A percentile compares a stretch with the other conserved stretches of the same genome.
Conservation (phyloP, 2,113 vertebrate species). For the Mormoops blainvillei region DNA sequence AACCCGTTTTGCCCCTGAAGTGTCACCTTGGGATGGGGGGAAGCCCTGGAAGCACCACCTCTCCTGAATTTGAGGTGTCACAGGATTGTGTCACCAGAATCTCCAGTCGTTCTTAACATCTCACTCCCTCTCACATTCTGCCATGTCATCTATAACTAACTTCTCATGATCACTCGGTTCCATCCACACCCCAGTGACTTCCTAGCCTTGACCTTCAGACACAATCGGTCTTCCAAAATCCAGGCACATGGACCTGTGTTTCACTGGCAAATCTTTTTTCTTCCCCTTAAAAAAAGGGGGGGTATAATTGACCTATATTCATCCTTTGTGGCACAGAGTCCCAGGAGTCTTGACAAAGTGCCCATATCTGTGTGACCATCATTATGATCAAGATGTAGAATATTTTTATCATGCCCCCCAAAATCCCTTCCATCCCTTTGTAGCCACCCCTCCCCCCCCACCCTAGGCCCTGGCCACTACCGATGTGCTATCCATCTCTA, state of each 20-base stretch:
- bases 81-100: background rate
- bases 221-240: background rate
- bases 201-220: no score
- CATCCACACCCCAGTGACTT: background rate
- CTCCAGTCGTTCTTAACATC: background rate
- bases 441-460: no score
- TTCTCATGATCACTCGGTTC: background rate
- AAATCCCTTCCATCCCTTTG: no score
- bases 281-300: background rate
- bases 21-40: background rate
- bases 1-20: background rate
- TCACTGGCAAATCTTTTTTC: background rate
- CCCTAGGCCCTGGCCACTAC: background rate
- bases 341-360: background rate
- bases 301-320: no score
- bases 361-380: background rate
- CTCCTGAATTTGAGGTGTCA: background rate
- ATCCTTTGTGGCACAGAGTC: background rate
- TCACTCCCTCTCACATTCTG: background rate
- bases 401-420: no score
- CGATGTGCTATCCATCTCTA: no score
- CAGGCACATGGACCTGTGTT: background rate
- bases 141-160: no score
- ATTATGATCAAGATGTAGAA: background rate
- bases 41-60: background rate